Base-by-base conservation (phyloP, 2,888 invertebrate genomes). In the Aporophyla lueneburgensis region DNA sequence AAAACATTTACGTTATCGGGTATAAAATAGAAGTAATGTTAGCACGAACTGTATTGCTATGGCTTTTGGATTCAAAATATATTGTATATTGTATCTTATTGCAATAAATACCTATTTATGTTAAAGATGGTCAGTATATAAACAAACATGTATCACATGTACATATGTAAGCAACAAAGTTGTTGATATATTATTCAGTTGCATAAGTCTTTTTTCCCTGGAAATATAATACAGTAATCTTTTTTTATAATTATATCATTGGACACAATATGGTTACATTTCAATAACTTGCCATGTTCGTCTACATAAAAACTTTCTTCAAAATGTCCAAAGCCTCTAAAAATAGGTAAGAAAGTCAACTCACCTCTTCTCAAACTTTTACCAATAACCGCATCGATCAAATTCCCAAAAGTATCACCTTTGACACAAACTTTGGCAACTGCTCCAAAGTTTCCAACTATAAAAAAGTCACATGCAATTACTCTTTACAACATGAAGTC, bases 381-480 rank as follows among this genome's bases (percentile, higher is more conserved):
- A 24, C 76, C 78, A 70, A 86, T 72, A 80, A 78, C 65, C 71
- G 54, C 72, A 76, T 81, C 54, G 66, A 75, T 81, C 73, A 84
- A 81, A 79, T 71, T 74, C 81, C 74, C 69, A 76, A 78, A 78
- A 76, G 76, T 78, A 83, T 78, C 78, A 76, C 85, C 68, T 65
- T 59, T 58, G 46, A 56, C 63, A 80, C 66, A 80, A 85, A 83
- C 76, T 86, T 80, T 62, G 40, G 78, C 73, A 81, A 83, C 76
- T 66, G 74, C 80, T 76, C 80, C 80, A 74, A 58, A 86, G 68
- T 77, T 78, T 10, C 67, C 53, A 84, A 88, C 83, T 84, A 80
- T 74, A 87, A 83, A 88, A 84, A 88, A 88, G 86, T 80, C 81
- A 83, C 80, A 85, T 85, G 84, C 83, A 88, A 87, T 88, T 86